phyloP scores from a whole-genome alignment of 2,113 vertebrate species.

The Mesocricetus auratus region DNA sequence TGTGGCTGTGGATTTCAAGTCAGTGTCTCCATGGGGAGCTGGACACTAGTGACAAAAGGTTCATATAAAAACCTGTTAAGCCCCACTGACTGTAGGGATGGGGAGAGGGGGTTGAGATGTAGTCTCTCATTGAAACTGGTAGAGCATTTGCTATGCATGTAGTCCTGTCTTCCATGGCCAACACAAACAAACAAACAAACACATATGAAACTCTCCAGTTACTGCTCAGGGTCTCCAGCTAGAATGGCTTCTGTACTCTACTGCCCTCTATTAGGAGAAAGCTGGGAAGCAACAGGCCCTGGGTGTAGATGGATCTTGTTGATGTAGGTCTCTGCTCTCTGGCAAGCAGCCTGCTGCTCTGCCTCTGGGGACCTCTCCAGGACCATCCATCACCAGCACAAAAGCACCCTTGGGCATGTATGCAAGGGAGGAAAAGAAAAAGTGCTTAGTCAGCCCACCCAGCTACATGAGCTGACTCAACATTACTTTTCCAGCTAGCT shows the following conservation, averaged over 20 bases:
- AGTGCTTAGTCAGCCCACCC: background rate
- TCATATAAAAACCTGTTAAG: background rate
- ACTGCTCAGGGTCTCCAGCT: background rate
- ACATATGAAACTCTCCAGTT: background rate
- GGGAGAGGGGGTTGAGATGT: background rate
- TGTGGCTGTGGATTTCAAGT: background rate
- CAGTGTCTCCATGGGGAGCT: accelerated
- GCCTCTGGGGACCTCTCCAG: background rate
- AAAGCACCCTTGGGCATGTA: background rate
- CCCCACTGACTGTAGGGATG: background rate
- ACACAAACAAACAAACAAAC: background rate
- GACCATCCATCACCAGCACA: background rate
- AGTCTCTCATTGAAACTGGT: background rate
- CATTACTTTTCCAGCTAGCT: background rate
- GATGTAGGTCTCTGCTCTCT: background rate
- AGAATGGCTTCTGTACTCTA: background rate
- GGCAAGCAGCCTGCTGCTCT: background rate
- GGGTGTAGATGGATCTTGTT: background rate
- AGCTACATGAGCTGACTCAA: background rate
- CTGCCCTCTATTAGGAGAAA: background rate
- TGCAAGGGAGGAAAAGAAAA: background rate
- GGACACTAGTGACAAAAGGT: background rate
- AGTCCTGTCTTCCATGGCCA: background rate
- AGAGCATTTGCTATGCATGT: background rate
- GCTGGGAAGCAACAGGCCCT: background rate